These are phyloP conservation scores for Glossosoma conforme DNA, from an alignment of 1,140 invertebrate species.

Conservation along the genomic window DNA sequence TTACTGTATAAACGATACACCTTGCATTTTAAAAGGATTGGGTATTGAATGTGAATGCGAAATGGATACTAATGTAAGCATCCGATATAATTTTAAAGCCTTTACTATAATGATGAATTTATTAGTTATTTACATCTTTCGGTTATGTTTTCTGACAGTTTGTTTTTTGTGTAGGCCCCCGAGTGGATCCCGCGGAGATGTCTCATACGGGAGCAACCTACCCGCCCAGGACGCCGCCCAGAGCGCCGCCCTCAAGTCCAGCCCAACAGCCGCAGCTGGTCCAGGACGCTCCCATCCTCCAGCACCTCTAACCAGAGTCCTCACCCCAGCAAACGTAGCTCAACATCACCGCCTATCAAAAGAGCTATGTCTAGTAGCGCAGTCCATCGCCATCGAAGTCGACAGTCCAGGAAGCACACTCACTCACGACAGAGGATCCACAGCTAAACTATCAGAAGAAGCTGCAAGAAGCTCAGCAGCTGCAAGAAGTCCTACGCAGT, in stretches of 20 bases:
- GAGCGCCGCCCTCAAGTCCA: slow-evolving; percentile 31
- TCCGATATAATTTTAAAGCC: too few relatives aligned
- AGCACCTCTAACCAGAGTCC: slow-evolving; percentile 37
- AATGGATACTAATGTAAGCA: too few relatives aligned
- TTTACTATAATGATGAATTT: too few relatives aligned
- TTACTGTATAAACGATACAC: too few relatives aligned
- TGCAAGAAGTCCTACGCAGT: slow-evolving; percentile 12
- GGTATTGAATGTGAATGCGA: too few relatives aligned
- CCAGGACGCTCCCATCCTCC: slow-evolving; percentile 35
- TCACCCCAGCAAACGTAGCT: slow-evolving; percentile 42
- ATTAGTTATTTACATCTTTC: too few relatives aligned
- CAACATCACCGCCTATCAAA: slow-evolving; percentile 33
- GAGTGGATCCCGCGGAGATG: slow-evolving; percentile 40
- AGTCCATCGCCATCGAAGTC: slow-evolving; percentile 24
- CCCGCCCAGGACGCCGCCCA: slow-evolving; percentile 38
- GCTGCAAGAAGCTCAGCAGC: neutral
- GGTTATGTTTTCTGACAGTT: too few relatives aligned
- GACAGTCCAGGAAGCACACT: slow-evolving; percentile 16
- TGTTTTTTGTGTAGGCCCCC: slow-evolving; percentile 39
- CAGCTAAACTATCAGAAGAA: slow-evolving; percentile 29
- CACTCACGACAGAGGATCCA: slow-evolving; percentile 36
- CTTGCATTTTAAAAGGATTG: too few relatives aligned
- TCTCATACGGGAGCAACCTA: slow-evolving; percentile 36
- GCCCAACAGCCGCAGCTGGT: slow-evolving; percentile 26
- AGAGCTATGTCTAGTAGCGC: slow-evolving; percentile 27